Base-by-base conservation (phyloP, 2,888 invertebrate genomes). In the Chrysomela aeneicollis region DNA sequence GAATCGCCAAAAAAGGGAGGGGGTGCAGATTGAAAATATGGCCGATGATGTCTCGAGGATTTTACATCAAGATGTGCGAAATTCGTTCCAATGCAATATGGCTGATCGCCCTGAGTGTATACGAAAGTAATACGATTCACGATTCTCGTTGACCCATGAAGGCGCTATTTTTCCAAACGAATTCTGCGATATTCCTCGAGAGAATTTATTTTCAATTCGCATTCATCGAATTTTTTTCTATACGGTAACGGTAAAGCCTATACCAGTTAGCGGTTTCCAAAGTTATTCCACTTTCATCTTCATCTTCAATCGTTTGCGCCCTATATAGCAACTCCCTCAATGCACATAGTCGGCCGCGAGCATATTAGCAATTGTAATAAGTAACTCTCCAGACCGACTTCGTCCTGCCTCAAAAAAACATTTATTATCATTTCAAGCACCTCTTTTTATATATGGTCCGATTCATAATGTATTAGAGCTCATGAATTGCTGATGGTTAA, bases 351-450 rank as follows among this genome's bases (percentile, higher is more conserved):
- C 63, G 53, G 55, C 63, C 15, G 15, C 15, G 58, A 70, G 64
- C n/a, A 59, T 74, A 80, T 80, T 79, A 80, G 80, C 79, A 80
- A 80, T 80, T 79, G 78, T 79, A 80, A 80, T 80, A 73, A 77
- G 75, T 68, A 66, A 68, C 71, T 72, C 74, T 70, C 64, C 70
- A 72, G 71, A 64, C 59, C 69, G 69, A 68, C 71, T 71, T 72
- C 72, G 72, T 73, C 42, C 71, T 68, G 72, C 66, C 55, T 71
- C 73, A 71, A 74, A 77, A 35, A 77, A 77, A 76, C 78, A 77
- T 77, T 77, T 77, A 78, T 77, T 77, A 78, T 78, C 73, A 78
- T 78, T 78, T 78, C 77, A 77, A 77, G 75, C 78, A 66, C 73
- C 75, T 73, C 68, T 72, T 67, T 69, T 71, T 74, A 73, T 74